Conservation (phyloP, 2,797 vertebrate species). For the Bradypus variegatus region DNA sequence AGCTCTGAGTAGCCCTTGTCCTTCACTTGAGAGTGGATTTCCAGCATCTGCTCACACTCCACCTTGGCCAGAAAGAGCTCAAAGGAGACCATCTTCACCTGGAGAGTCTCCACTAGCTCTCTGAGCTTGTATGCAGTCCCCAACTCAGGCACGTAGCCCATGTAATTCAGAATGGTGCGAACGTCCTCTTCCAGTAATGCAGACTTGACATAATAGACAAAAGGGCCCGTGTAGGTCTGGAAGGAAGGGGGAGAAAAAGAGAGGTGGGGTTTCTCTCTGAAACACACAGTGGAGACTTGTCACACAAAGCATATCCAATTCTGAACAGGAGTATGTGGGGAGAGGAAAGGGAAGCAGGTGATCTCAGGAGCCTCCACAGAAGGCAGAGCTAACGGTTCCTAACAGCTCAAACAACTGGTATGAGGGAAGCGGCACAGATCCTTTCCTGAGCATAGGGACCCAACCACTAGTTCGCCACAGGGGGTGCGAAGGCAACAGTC, state of each 20-base stretch:
- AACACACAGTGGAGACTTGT: neutral
- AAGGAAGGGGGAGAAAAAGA: constrained; percentile 16
- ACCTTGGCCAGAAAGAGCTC: constrained; percentile 95
- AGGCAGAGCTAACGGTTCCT: neutral
- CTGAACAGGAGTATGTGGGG: neutral
- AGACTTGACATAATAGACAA: constrained; percentile 95
- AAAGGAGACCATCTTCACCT: constrained; percentile 84
- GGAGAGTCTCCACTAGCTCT: constrained; percentile 75
- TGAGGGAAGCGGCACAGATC: neutral
- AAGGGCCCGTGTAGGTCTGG: constrained; percentile 97
- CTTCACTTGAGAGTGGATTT: constrained; percentile 89
- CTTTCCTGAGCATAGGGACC: neutral
- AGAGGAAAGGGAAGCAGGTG: neutral
- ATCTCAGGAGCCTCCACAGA: neutral
- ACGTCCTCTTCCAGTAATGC: constrained; percentile 88
- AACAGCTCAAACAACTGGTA: neutral
- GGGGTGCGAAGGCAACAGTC: neutral
- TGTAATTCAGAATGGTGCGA: constrained; percentile 84
- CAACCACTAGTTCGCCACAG: too few relatives aligned
- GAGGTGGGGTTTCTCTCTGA: neutral
- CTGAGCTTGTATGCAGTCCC: constrained; percentile 73
- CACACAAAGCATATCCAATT: neutral
- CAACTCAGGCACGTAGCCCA: constrained; percentile 91
- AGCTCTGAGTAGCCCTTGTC: constrained; percentile 86
- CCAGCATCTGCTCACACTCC: constrained; percentile 91